phyloP scores from a whole-genome alignment of 2,113 vertebrate genomes.

The Syrmaticus mikado region DNA sequence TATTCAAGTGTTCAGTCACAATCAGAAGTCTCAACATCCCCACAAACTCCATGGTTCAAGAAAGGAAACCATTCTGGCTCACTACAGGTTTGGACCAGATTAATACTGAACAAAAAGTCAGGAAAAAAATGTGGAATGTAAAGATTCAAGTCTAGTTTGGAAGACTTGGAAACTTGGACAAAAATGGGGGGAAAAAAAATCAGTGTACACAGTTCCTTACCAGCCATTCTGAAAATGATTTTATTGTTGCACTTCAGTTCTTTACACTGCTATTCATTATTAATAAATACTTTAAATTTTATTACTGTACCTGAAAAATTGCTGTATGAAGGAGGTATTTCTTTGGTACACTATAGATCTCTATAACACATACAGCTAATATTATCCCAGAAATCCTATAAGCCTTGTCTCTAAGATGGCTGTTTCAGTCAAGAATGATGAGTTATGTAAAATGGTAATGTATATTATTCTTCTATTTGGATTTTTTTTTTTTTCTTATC shows the following conservation, averaged over 20 bases:
- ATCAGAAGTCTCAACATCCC: not conserved
- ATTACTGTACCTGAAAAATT: not conserved
- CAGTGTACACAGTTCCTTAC: not conserved
- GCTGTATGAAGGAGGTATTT: not conserved
- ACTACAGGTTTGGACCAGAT: not conserved
- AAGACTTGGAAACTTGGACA: not conserved
- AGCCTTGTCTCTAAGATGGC: not conserved
- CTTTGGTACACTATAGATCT: not conserved
- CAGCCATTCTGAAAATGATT: not conserved
- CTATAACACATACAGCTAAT: not conserved
- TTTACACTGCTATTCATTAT: not conserved
- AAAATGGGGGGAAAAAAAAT: not conserved
- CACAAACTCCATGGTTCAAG: not conserved
- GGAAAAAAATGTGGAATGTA: not conserved
- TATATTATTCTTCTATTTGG: not conserved
- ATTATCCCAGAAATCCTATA: not conserved
- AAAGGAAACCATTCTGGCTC: not conserved
- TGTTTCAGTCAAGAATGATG: not conserved
- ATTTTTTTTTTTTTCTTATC: not conserved
- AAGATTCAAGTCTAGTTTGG: not conserved
- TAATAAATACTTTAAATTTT: not conserved
- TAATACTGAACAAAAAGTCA: fast-evolving
- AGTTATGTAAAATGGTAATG: not conserved
- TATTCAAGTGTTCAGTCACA: not conserved
- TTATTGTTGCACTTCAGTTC: not conserved